phyloP scores from a whole-genome alignment of 2,113 vertebrate genomes.

The human region DNA sequence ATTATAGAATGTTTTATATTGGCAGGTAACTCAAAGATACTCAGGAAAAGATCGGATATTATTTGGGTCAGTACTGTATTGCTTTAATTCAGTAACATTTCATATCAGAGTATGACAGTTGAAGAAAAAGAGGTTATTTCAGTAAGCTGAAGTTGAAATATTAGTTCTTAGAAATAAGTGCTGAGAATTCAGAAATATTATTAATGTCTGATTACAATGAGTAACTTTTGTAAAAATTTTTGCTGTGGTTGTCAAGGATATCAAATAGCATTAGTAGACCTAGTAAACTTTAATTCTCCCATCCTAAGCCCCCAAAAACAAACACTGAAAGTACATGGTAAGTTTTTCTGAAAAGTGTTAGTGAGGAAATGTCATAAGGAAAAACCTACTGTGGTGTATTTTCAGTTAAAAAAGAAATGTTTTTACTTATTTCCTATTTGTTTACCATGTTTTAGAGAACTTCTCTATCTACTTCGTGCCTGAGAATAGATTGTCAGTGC shows the following conservation, averaged over 20 bases:
- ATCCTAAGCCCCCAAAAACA: neutral
- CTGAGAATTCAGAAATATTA: slow-evolving; percentile 32
- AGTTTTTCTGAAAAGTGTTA: neutral
- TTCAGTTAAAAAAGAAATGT: neutral
- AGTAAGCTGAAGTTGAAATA: slow-evolving; percentile 51
- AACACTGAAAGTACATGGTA: neutral
- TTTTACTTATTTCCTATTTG: neutral
- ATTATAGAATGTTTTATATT: slow-evolving; percentile 53
- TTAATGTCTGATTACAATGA: slow-evolving; percentile 10
- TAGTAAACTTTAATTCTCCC: neutral
- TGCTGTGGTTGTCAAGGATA: neutral
- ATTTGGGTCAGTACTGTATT: neutral
- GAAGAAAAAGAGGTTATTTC: slow-evolving; percentile 36
- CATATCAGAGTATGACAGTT: neutral
- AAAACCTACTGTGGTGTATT: neutral
- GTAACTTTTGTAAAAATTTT: neutral
- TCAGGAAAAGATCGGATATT: slow-evolving; percentile 36
- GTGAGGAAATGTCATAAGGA: neutral
- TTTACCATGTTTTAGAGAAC: neutral
- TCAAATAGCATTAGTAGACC: neutral
- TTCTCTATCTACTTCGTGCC: neutral
- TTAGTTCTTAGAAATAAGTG: slow-evolving; percentile 41
- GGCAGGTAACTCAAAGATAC: neutral
- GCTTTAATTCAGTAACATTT: slow-evolving; percentile 48
- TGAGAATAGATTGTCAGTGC: neutral